Evolutionary conservation across 2,113 vertebrate species (phyloP).

Genomic region (Corynorhinus townsendii): DNA sequence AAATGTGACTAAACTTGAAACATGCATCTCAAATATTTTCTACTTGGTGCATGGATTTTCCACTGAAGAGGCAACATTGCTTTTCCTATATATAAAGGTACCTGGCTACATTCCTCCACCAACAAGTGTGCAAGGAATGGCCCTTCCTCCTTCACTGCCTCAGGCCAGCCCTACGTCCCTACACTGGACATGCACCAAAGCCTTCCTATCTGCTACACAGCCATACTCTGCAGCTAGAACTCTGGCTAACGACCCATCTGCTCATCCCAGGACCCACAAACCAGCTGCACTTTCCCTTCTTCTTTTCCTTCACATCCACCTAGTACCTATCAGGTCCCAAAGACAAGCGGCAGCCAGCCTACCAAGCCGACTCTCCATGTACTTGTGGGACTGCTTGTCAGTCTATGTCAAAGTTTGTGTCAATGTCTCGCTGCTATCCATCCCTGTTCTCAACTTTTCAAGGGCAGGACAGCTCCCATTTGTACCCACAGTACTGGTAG

Average conservation of each 20-base stretch:
- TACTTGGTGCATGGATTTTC: not conserved
- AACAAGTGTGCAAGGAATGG: not conserved
- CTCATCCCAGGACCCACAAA: not conserved
- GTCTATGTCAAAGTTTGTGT: accelerated
- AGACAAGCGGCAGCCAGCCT: not conserved
- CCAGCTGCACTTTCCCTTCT: not conserved
- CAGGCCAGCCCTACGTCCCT: not conserved
- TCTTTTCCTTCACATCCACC: not conserved
- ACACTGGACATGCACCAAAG: accelerated
- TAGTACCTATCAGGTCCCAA: not conserved
- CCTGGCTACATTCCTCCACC: not conserved
- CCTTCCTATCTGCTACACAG: not conserved
- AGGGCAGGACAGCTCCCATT: not conserved
- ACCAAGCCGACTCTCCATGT: accelerated
- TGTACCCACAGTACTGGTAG: not conserved
- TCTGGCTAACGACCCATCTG: not conserved
- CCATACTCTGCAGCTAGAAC: not conserved
- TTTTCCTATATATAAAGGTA: not conserved
- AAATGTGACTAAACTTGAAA: not conserved
- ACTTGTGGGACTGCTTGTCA: too few relatives aligned
- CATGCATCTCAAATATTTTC: not conserved
- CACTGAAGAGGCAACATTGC: not conserved
- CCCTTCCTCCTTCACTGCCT: not conserved
- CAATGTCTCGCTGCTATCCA: not conserved
- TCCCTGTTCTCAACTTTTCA: too few relatives aligned